Evolutionary conservation across 2,888 invertebrate species (phyloP), one percentile per base, ranked within the genome.

Genomic region (Stenodera caucasica): DNA sequence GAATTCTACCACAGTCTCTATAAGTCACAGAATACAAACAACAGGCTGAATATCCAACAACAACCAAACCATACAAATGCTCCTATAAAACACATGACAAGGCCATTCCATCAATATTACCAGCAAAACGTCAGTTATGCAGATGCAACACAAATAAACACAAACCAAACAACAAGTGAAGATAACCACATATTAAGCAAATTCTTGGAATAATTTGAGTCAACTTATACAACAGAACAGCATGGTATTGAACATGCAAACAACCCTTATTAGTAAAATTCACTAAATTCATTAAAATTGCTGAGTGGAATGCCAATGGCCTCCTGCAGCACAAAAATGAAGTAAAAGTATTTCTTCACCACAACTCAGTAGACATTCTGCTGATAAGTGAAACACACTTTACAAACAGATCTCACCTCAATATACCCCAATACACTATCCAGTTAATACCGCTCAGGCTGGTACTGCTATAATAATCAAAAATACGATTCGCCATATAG

Each of bases 351-450:
- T 49, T 49, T 30, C 21, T 29, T 9, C 11, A 56, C 1, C 26
- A 5, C 6, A 32, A 63, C 14, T 1, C 12, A 49, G 53, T 64
- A 18, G 65, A 65, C 21, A 62, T 67, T 12, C 18, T 66, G n/a
- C 40, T 68, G 40, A 52, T 68, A 49, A 57, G 61, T 15, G 59
- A 68, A 63, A 68, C 61, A 5, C 61, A 63, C 26, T 60, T 65
- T 26, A 67, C 66, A 58, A 49, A 57, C 4, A 49, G 12, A 54
- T 33, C 45, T 2, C 57, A 62, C 32, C 55, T 64, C 30, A 55
- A 49, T 14, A 54, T 67, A 58, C 61, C 58, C 51, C 32, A 55
- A 55, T 32, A 30, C 56, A 61, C 51, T 61, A 65, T 53, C 57
- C 58, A 45, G 60, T 60, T 33, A 58, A 53, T 5, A 56, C 55